phyloP scores from a whole-genome alignment of 2,797 vertebrate genomes.

The Tokudaia muenninki region DNA sequence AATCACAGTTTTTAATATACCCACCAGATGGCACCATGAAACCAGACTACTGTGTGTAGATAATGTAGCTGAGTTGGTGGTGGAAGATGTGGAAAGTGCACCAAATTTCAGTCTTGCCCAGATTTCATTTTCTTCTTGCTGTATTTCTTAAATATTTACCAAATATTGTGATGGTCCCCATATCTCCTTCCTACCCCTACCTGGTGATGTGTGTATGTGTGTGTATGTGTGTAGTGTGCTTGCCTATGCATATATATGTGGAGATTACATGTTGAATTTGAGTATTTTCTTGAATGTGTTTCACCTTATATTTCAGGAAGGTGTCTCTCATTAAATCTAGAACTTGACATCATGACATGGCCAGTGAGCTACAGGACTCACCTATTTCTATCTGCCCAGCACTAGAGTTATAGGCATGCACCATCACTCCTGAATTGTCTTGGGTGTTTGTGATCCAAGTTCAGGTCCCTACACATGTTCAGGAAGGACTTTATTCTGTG shows the following conservation, averaged over 20 bases:
- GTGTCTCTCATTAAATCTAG: background rate
- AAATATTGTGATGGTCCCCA: background rate
- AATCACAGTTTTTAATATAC: background rate
- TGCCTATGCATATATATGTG: too few relatives aligned
- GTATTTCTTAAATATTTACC: background rate
- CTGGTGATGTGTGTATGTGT: background rate
- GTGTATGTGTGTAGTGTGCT: too few relatives aligned
- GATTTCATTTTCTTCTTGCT: background rate
- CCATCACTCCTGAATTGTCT: too few relatives aligned
- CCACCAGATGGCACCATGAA: conserved; percentile 68
- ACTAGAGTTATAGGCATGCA: too few relatives aligned
- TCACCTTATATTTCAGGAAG: background rate
- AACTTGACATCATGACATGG: too few relatives aligned
- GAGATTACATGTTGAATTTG: too few relatives aligned
- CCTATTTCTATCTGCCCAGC: too few relatives aligned
- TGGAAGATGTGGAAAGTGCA: background rate
- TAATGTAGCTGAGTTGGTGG: rapidly evolving
- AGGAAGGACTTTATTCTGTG: background rate
- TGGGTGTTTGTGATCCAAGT: too few relatives aligned
- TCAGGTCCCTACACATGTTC: too few relatives aligned
- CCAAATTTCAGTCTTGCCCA: background rate
- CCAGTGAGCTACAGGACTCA: too few relatives aligned
- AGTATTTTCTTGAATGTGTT: background rate
- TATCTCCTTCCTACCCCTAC: background rate
- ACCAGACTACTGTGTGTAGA: conserved; percentile 23